Base-by-base conservation (phyloP, 1,140 invertebrate genomes). In the Heliconius hermathena region DNA sequence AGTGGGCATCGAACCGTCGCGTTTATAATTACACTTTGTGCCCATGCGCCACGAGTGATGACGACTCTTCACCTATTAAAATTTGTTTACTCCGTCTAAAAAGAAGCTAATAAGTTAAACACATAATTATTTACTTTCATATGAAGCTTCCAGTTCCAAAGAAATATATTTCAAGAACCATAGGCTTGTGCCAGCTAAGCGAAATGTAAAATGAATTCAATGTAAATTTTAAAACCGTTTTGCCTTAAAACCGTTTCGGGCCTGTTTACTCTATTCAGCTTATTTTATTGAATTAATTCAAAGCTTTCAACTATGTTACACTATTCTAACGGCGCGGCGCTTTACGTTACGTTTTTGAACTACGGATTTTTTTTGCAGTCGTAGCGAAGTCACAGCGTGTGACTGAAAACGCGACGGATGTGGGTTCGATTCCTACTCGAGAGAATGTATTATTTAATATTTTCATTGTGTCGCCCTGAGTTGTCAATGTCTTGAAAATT, bases 141-240 rank as follows among this genome's bases (percentile, higher is more conserved):
- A 66, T 66, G 60, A 66, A 66, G 60, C 26, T 66, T 29, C 26
- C 22, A 66, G 26, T 26, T 57, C 16, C 6, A 57, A n/a, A 46
- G 41, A 46, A 46, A 57, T 57, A 57, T 22, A 57, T 66, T 66
- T 66, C 29, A 66, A 29, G 26, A 29, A 66, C 4, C 49, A 57
- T 57, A 66, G 22, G 26, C 60, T 29, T 66, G n/a, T 26, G 60
- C 26, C 4, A 66, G 26, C 22, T 66, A 26, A 66, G 22, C 60
- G 60, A 66, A 29, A 66, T 66, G 60, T 29, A 66, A 66, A 66
- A 29, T 66, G 60, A 26, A 66, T 66, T 66, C 26, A 66, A 60
- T 66, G 60, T 66, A 66, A 66, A 66, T 66, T 66, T 66, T 20
- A 66, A 66, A 66, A 66, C 29, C 60, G 60, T 66, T 66, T 66